Percentiles rank a stretch among this genome's conserved stretches.
phyloP scores from a whole-genome alignment of 2,888 invertebrate genomes.

The Conomelus anceps region DNA sequence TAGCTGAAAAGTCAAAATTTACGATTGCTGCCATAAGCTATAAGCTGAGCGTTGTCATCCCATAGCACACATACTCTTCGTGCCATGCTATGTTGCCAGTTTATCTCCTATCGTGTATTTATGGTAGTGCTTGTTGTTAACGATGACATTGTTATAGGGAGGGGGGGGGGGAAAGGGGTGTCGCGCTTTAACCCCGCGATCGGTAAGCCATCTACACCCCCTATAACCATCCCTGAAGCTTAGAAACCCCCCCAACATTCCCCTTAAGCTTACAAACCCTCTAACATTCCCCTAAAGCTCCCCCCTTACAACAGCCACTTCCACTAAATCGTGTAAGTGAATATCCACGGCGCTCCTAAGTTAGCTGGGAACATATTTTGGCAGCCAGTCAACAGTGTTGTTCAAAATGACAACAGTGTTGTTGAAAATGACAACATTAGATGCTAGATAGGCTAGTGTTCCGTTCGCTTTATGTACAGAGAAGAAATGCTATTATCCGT shows the following conservation, averaged over 20 bases:
- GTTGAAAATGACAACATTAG: background rate
- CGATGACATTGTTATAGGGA: background rate
- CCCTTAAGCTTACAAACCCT: background rate
- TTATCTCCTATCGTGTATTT: background rate
- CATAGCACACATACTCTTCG: background rate
- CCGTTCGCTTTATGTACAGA: too few species aligned
- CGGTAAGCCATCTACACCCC: background rate
- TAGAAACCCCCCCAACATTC: background rate
- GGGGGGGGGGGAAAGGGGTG: background rate
- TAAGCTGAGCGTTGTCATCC: background rate
- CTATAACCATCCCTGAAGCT: background rate
- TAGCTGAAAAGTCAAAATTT: background rate
- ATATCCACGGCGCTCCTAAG: background rate
- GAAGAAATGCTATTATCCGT: too few species aligned
- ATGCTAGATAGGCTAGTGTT: background rate
- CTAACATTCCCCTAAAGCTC: background rate
- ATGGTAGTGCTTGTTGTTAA: background rate
- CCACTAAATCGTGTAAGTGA: background rate
- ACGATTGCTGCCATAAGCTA: background rate
- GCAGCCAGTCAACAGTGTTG: background rate
- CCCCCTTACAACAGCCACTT: background rate
- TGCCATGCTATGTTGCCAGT: too few species aligned
- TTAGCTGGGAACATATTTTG: background rate
- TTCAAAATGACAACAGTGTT: background rate
- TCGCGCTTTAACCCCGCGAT: background rate